Conservation (phyloP, 2,797 vertebrate genomes). For the Hippocampus kuda region DNA sequence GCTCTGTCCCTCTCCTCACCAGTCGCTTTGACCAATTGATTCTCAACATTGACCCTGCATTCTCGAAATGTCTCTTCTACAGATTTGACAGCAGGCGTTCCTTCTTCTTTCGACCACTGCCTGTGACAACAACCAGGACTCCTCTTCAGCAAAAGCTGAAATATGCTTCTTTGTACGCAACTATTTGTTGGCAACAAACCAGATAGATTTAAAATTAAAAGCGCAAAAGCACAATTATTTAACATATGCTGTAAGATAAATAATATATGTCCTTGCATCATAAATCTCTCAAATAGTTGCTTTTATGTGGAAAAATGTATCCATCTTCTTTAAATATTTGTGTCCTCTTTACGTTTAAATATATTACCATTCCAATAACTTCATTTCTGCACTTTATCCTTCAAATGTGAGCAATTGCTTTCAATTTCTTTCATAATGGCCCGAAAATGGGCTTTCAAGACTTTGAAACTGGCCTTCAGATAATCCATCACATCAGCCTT, state of each 20-base stretch:
- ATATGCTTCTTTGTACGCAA: background rate
- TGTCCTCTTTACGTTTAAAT: background rate
- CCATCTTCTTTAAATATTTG: background rate
- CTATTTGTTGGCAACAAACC: background rate
- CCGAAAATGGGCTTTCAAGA: slow-evolving; percentile 14
- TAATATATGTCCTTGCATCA: background rate
- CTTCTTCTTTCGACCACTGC: background rate
- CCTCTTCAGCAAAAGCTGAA: background rate
- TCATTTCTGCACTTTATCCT: background rate
- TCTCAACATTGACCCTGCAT: slow-evolving; percentile 9
- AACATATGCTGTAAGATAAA: background rate
- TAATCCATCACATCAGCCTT: slow-evolving; percentile 11
- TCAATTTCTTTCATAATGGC: slow-evolving; percentile 9
- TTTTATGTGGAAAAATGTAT: background rate
- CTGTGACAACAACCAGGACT: background rate
- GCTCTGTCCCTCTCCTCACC: slow-evolving; percentile 20
- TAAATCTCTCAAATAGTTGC: background rate
- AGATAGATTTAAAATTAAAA: background rate
- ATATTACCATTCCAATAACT: background rate
- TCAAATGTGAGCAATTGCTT: background rate
- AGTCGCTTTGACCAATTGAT: background rate
- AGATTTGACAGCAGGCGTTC: background rate
- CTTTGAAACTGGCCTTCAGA: slow-evolving; percentile 19
- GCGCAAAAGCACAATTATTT: background rate
- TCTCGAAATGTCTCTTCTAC: slow-evolving; percentile 20